phyloP scores from a whole-genome alignment of 2,113 vertebrate genomes.

The Pardalotus punctatus region DNA sequence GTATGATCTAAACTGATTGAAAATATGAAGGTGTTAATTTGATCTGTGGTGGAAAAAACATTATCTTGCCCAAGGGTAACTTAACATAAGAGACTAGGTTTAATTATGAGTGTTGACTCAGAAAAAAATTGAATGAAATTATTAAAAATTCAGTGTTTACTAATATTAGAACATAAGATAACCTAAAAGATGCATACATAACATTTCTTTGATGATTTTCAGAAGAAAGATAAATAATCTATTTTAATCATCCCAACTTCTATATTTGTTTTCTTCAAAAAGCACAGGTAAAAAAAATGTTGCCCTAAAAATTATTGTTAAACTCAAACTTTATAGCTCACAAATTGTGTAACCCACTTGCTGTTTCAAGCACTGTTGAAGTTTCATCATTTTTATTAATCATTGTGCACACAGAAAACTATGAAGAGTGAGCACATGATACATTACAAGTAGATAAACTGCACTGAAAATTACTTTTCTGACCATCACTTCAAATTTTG shows the following conservation, averaged over 20 bases:
- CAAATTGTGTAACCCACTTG: background rate
- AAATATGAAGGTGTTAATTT: background rate
- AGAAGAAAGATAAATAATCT: background rate
- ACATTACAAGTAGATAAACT: background rate
- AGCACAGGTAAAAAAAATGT: background rate
- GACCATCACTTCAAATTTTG: background rate
- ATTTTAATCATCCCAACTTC: background rate
- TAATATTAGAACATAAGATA: background rate
- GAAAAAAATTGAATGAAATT: background rate
- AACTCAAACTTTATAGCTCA: background rate
- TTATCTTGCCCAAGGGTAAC: background rate
- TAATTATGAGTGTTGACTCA: background rate
- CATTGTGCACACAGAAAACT: background rate
- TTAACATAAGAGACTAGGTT: background rate
- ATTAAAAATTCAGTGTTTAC: background rate
- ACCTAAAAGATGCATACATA: background rate
- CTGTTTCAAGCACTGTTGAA: background rate
- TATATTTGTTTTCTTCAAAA: background rate
- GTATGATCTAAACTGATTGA: background rate
- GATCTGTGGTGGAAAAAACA: background rate
- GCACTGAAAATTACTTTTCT: background rate
- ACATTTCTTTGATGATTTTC: background rate
- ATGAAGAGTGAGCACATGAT: background rate
- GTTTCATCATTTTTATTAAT: background rate
- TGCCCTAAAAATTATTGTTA: background rate